phyloP scores from a whole-genome alignment of 1,140 invertebrate species.

The Drosophila insularis region DNA sequence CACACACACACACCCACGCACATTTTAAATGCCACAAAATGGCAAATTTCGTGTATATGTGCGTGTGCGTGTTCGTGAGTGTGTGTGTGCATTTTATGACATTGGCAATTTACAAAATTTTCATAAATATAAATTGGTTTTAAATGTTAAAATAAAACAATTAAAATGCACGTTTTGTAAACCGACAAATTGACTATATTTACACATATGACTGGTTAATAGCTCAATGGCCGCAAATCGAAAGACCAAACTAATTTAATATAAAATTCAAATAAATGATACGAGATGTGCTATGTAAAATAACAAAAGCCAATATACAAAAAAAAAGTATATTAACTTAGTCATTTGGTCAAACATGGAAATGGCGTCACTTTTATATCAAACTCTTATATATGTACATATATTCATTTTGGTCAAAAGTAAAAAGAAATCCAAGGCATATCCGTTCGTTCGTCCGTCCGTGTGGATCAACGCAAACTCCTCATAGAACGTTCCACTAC shows the following conservation, averaged over 20 bases:
- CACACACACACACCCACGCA: not conserved
- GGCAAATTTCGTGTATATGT: conserved; percentile 61
- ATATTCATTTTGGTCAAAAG: no score
- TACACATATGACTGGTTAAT: not conserved
- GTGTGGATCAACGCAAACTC: no score
- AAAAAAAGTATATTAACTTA: no score
- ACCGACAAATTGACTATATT: conserved; percentile 18
- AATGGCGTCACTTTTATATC: no score
- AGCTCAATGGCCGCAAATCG: conserved; percentile 11
- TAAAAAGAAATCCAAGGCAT: no score
- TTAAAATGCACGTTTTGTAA: conserved; percentile 41
- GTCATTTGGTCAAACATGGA: no score
- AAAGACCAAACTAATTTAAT: not conserved
- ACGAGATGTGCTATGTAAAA: no score
- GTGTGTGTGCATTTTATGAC: conserved; percentile 40
- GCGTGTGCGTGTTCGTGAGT: not conserved
- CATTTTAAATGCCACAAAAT: conserved; percentile 45
- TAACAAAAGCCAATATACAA: no score
- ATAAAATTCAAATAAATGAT: not conserved
- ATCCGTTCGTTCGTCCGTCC: no score
- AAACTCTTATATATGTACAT: no score
- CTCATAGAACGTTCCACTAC: no score
- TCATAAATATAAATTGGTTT: conserved; percentile 78
- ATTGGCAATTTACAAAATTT: conserved; percentile 72
- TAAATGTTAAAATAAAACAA: conserved; percentile 77